Conservation (phyloP, 2,113 vertebrate genomes). For the Struthidea cinerea region DNA sequence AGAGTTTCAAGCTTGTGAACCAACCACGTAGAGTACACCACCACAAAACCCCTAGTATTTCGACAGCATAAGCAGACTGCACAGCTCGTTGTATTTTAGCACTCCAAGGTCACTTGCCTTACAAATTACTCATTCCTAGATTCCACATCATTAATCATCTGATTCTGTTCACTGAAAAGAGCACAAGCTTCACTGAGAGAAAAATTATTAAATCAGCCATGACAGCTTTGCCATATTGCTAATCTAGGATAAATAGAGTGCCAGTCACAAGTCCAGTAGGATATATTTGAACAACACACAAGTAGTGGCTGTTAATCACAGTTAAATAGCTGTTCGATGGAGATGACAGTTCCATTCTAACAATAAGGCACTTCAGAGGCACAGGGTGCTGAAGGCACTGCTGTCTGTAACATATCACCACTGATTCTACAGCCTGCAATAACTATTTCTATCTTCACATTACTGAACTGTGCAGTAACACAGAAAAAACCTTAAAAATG, state of each 20-base stretch:
- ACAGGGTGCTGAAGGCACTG: not conserved
- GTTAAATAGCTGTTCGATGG: not conserved
- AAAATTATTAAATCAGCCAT: not conserved
- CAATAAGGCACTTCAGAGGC: not conserved
- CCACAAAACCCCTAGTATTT: not conserved
- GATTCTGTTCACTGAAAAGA: not conserved
- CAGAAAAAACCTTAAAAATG: constrained; percentile 2
- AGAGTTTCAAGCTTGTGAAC: not conserved
- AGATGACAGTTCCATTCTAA: not conserved
- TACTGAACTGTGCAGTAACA: constrained; percentile 7
- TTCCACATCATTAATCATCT: not conserved
- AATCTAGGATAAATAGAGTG: not conserved
- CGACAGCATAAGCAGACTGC: not conserved
- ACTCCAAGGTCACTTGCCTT: not conserved
- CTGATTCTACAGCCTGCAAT: not conserved
- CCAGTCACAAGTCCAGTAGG: not conserved
- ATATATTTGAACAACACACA: not conserved
- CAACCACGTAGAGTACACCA: not conserved
- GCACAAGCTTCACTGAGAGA: not conserved
- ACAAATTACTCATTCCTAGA: not conserved
- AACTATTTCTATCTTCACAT: constrained; percentile 35
- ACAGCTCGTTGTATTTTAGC: not conserved
- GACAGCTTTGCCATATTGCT: not conserved
- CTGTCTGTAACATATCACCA: not conserved
- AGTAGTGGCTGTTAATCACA: not conserved